These are phyloP conservation scores for Rhabdomys pumilio DNA, from an alignment of 2,797 vertebrate genomes.

Conservation along the genomic window DNA sequence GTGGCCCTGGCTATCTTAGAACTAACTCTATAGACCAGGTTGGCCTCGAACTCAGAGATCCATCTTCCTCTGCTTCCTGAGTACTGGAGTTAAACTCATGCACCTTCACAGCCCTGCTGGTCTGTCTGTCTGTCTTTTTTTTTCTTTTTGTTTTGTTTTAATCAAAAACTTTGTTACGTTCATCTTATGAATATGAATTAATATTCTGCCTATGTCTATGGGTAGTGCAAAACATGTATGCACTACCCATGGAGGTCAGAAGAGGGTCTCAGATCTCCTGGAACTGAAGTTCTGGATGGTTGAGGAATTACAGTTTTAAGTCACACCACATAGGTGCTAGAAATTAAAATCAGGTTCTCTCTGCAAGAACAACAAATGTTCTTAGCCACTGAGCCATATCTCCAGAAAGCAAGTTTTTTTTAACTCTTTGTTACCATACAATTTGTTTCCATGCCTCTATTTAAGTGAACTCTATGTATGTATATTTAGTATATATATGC, in stretches of 20 bases:
- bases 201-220: not conserved
- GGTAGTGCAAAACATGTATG: not conserved
- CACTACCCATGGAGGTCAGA: not conserved
- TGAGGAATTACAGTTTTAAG: not conserved
- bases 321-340: not conserved
- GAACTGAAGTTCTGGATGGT: not conserved
- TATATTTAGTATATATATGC: not conserved
- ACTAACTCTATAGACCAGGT: not conserved
- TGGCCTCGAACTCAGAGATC: not conserved
- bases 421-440: not conserved
- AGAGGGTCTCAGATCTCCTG: not conserved
- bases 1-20: not conserved
- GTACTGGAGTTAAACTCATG: not conserved
- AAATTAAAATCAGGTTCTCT: not conserved
- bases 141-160: not conserved
- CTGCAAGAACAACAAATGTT: not conserved
- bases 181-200: not conserved
- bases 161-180: not conserved
- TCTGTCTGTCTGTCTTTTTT: not conserved
- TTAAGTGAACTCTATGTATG: not conserved
- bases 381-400: not conserved
- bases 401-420: not conserved
- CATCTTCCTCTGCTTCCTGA: not conserved
- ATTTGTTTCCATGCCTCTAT: conserved; percentile 22
- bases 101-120: not conserved